These are phyloP conservation scores for Limnothrissa miodon DNA, from an alignment of 2,113 vertebrate genomes.

Conservation along the genomic window DNA sequence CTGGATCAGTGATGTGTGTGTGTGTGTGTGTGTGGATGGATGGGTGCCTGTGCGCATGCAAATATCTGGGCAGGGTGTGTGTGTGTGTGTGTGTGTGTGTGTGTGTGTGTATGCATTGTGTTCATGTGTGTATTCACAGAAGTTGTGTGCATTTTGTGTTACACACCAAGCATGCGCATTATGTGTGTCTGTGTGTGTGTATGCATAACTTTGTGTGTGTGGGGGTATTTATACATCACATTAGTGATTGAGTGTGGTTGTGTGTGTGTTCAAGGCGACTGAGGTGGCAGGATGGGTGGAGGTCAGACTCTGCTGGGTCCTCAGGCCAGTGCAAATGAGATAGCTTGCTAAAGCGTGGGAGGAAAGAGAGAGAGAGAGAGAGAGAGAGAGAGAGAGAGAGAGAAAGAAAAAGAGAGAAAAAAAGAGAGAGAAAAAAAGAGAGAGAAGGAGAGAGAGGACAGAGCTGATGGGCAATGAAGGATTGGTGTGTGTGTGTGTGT, in stretches of 20 bases:
- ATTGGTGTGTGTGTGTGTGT: background rate
- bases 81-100: background rate
- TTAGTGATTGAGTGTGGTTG: background rate
- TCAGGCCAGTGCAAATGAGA: conserved; percentile 7
- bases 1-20: background rate
- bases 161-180: background rate
- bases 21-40: background rate
- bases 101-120: background rate
- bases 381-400: too few species aligned
- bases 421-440: too few species aligned
- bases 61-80: too few species aligned
- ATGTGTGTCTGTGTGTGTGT: background rate
- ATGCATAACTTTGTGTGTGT: background rate
- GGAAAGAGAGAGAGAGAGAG: background rate
- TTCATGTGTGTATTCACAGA: background rate
- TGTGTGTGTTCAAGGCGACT: background rate
- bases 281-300: background rate
- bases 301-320: background rate
- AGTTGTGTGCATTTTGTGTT: background rate
- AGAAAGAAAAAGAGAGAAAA: too few species aligned
- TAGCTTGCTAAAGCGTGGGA: background rate
- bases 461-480: background rate
- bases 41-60: too few species aligned
- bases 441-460: background rate
- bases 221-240: background rate